Evolutionary conservation across 2,888 invertebrate genomes (phyloP).

Genomic region (Tipula lateralis): DNA sequence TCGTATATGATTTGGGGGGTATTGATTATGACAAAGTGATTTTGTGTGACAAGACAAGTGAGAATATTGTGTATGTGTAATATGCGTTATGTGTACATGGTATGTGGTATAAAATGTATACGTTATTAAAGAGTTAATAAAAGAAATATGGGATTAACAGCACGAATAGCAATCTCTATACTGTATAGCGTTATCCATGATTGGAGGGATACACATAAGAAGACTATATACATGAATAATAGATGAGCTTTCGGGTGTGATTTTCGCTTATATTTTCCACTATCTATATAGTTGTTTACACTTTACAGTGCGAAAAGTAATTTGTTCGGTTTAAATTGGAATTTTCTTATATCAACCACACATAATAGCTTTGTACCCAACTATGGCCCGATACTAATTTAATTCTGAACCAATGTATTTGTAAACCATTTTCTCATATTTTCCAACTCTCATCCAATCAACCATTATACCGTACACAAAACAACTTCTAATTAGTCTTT

Average conservation of each 20-base stretch:
- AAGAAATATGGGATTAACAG: not conserved
- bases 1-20: not conserved
- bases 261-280: not conserved
- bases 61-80: not conserved
- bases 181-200: not conserved
- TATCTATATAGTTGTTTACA: not conserved
- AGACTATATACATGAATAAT: not conserved
- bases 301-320: not conserved
- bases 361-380: too few species aligned
- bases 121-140: not conserved
- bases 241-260: not conserved
- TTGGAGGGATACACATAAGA: not conserved
- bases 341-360: not conserved
- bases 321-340: not conserved
- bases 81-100: not conserved
- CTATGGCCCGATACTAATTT: too few species aligned
- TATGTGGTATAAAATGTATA: not conserved
- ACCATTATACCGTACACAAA: not conserved
- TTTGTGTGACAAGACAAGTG: not conserved
- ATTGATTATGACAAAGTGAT: slow-evolving; percentile 7
- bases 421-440: not conserved
- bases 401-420: not conserved
- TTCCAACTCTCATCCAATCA: not conserved
- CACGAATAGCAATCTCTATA: not conserved
- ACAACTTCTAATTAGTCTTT: not conserved